Evolutionary conservation across 1,140 invertebrate species (phyloP).

Genomic region (Apolygus lucorum): DNA sequence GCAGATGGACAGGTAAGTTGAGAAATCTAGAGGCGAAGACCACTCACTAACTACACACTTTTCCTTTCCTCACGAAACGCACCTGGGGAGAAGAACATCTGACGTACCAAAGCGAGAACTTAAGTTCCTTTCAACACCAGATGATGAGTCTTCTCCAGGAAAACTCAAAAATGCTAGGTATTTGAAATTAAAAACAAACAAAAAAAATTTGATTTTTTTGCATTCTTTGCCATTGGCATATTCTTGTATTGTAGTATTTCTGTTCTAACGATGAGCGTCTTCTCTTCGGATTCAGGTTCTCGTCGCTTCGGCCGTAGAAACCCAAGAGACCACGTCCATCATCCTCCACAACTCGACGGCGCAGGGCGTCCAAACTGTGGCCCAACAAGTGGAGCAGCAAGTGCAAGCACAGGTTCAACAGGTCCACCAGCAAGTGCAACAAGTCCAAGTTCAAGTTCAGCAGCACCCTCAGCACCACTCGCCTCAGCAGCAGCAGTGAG

Average conservation of each 20-base stretch:
- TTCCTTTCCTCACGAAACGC: neutral
- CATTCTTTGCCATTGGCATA: too few relatives aligned
- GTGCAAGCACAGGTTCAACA: conserved; percentile 4
- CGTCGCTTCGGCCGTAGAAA: neutral
- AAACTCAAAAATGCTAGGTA: neutral
- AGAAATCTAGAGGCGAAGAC: neutral
- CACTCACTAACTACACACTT: neutral
- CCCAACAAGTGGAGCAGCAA: neutral
- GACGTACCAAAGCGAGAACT: too few relatives aligned
- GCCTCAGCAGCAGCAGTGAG: conserved; percentile 12
- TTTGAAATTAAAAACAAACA: neutral
- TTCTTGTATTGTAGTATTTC: too few relatives aligned
- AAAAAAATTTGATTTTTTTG: conserved; percentile 1
- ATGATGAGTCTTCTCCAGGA: too few relatives aligned
- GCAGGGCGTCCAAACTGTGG: neutral
- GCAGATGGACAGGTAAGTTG: conserved; percentile 6
- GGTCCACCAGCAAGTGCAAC: too few relatives aligned
- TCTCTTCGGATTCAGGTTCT: too few relatives aligned
- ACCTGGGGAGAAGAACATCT: too few relatives aligned
- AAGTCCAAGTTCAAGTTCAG: conserved; percentile 1
- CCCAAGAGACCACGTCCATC: neutral
- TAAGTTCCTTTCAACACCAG: too few relatives aligned
- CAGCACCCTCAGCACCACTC: neutral
- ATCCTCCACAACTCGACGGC: neutral
- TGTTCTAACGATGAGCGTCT: too few relatives aligned